Base-by-base conservation (phyloP, 23 tunicate genomes). In the Halocynthia aurantium region DNA sequence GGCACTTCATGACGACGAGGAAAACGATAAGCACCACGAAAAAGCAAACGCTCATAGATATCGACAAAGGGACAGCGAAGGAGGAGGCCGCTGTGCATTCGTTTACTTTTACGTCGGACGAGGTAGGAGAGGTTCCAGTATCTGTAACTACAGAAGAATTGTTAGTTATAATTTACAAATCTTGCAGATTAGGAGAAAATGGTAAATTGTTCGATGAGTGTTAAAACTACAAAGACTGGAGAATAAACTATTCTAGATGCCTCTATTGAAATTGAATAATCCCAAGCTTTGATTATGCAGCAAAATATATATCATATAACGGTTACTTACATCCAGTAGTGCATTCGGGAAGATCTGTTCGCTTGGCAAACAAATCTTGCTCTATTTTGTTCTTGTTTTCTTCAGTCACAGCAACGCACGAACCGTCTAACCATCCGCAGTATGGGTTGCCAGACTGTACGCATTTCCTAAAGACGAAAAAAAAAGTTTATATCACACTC, bases 371-470 rank as follows among this genome's bases (percentile, higher is more conserved):
- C 21, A 84, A 57, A 53, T 77, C 70, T 77, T 77, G 83, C 22
- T 77, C 82, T 0, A 67, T 50, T 22, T 52, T 54, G 6, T 71
- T 20, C 7, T 40, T 15, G 44, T 61, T 70, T 55, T 67, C 53
- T 10, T 57, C 12, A 40, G 81, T 52, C 65, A 72, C 65, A 6
- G 80, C 69, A 12, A 70, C 82, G 67, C 94, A 87, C 40, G 70
- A 21, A 6, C 80, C 85, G 17, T 76, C 62, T 13, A 22, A 17
- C 96, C 96, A 89, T 50, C 82, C 86, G 60, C 96, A 89, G 75
- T 75, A 84, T 2, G 89, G 96, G 60, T 89, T 84, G 9, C 89
- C 96, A 52, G 96, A 89, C 11, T 64, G 53, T 7, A 75, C 55
- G 56, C 96, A 89, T 44, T 80, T 52, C n/a, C 96, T 89, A 68